phyloP scores from a whole-genome alignment of 1,140 invertebrate genomes.

The Phenacoccus solenopsis region DNA sequence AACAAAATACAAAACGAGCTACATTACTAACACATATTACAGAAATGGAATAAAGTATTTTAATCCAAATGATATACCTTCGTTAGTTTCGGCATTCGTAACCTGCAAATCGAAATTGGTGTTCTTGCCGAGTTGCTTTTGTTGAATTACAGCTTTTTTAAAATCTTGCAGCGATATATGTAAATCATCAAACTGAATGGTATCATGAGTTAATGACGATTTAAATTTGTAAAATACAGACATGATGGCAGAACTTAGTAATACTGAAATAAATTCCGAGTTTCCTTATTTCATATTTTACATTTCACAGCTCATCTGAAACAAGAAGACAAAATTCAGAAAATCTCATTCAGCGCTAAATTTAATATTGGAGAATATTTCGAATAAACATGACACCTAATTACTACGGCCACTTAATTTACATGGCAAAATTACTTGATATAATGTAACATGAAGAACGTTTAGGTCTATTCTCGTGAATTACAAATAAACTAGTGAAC shows the following conservation, averaged over 20 bases:
- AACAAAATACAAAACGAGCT: constrained; percentile 36
- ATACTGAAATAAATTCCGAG: no score
- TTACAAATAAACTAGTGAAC: no score
- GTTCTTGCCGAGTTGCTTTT: constrained; percentile 86
- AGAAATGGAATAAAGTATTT: neutral
- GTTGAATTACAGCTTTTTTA: constrained; percentile 87
- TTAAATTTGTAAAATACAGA: constrained; percentile 99
- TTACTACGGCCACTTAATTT: no score
- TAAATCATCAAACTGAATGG: constrained; percentile 90
- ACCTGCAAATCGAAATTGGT: constrained; percentile 92
- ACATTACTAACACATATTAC: constrained; percentile 18
- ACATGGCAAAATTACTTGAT: no score
- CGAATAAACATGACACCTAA: no score
- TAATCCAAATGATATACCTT: constrained; percentile 63
- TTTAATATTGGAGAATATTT: no score
- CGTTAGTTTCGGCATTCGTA: constrained; percentile 94
- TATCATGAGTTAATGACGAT: constrained; percentile 85
- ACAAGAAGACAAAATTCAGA: no score
- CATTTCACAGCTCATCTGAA: no score
- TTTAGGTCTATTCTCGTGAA: no score
- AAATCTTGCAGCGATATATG: constrained; percentile 89
- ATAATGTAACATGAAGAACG: no score
- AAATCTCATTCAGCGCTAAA: no score
- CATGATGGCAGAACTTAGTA: constrained; percentile 52
- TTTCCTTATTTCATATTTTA: no score